These are phyloP conservation scores for Petrocephalus zakoni DNA, from an alignment of 2,113 vertebrate genomes.

Conservation along the genomic window DNA sequence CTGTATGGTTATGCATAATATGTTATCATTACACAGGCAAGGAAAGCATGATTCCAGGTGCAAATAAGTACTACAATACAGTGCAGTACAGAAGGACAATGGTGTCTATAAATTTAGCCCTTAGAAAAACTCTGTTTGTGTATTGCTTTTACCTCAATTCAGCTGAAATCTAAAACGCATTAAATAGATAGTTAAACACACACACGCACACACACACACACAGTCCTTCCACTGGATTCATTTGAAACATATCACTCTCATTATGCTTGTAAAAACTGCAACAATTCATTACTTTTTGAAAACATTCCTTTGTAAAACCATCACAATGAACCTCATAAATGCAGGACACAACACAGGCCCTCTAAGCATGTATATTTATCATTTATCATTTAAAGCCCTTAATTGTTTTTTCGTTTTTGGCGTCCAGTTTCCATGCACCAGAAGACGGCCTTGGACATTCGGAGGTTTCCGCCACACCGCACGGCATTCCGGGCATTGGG, in stretches of 20 bases:
- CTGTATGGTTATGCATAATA: not conserved
- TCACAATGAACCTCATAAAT: not conserved
- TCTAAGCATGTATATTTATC: not conserved
- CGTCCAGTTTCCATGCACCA: not conserved
- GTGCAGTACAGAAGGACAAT: too few relatives aligned
- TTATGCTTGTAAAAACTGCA: not conserved
- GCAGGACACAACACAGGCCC: not conserved
- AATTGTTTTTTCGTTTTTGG: not conserved
- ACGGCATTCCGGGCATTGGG: not conserved
- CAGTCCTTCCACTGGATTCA: not conserved
- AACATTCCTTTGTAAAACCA: not conserved
- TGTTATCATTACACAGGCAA: not conserved
- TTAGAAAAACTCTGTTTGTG: too few relatives aligned
- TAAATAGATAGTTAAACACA: not conserved
- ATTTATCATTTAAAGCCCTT: not conserved
- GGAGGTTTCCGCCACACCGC: not conserved
- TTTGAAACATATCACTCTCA: not conserved
- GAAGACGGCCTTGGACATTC: not conserved
- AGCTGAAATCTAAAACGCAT: not conserved
- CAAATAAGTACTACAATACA: not conserved
- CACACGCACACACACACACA: not conserved
- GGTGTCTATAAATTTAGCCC: too few relatives aligned
- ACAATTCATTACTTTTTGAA: not conserved
- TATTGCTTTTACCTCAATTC: not conserved
- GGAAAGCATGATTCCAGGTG: not conserved